A percentile compares a stretch with the other conserved stretches of the same genome.
These are phyloP conservation scores for Leptinotarsa undecemlineata DNA, from an alignment of 1,140 invertebrate species.

Conservation along the genomic window DNA sequence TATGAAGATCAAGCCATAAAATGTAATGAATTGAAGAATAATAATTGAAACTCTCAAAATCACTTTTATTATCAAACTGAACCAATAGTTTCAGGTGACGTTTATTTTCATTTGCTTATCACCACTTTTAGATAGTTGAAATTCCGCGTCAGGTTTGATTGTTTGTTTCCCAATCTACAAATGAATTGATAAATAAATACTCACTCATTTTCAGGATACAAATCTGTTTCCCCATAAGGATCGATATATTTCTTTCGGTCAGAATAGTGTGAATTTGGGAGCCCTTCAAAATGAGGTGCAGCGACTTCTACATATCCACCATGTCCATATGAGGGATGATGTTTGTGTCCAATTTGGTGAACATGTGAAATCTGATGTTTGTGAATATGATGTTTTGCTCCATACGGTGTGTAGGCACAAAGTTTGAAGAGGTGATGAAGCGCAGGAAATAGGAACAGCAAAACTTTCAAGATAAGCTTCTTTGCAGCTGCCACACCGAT, in stretches of 20 bases:
- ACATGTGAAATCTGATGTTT: slow-evolving; percentile 72
- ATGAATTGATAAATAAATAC: not conserved
- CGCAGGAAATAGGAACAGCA: slow-evolving; percentile 80
- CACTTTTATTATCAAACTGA: no score
- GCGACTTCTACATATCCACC: not conserved
- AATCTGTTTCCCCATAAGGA: not conserved
- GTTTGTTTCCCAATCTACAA: not conserved
- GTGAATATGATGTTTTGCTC: slow-evolving; percentile 77
- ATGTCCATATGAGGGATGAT: slow-evolving; percentile 51
- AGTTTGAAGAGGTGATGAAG: slow-evolving; percentile 81
- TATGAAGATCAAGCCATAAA: no score
- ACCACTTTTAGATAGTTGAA: no score
- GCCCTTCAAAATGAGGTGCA: not conserved
- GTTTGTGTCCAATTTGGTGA: slow-evolving; percentile 59
- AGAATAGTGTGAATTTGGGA: not conserved
- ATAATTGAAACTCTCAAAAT: no score
- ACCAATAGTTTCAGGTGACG: no score
- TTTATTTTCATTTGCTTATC: no score
- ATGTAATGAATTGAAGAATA: no score
- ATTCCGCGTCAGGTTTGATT: no score
- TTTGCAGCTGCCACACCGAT: slow-evolving; percentile 79
- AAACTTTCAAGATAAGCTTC: slow-evolving; percentile 76
- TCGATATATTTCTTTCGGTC: not conserved
- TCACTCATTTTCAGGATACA: not conserved
- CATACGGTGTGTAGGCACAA: slow-evolving; percentile 77